Evolutionary conservation across 2,113 vertebrate species (phyloP).

Genomic region (Gorsachius goisagi): DNA sequence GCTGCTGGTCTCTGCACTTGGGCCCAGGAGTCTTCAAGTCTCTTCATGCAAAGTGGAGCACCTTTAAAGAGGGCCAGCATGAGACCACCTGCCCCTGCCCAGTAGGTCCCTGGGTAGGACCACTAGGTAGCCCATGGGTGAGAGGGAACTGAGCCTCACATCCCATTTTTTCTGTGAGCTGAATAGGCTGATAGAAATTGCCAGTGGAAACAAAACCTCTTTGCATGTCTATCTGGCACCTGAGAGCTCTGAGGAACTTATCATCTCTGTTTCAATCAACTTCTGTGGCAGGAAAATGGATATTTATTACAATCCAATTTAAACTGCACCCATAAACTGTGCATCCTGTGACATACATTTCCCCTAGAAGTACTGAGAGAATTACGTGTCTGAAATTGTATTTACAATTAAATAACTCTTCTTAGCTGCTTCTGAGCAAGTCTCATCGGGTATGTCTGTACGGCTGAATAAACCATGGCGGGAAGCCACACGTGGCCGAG

Average conservation of each 20-base stretch:
- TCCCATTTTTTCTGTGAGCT: background rate
- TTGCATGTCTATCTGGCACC: background rate
- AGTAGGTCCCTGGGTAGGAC: background rate
- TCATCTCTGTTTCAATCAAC: background rate
- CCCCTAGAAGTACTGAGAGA: background rate
- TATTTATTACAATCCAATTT: background rate
- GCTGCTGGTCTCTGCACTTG: background rate
- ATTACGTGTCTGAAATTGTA: background rate
- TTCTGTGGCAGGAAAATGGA: background rate
- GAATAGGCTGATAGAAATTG: background rate
- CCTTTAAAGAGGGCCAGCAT: background rate
- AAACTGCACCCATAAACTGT: background rate
- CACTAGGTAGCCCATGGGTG: fast-evolving
- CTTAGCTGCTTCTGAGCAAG: background rate
- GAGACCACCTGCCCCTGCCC: background rate
- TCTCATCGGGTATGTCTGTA: background rate
- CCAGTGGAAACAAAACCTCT: background rate
- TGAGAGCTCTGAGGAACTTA: background rate
- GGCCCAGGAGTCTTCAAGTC: background rate
- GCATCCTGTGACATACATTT: background rate
- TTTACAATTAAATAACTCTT: background rate
- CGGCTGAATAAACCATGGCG: background rate
- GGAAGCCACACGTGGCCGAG: background rate
- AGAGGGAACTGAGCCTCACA: background rate
- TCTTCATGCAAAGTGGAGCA: background rate